Evolutionary conservation across 2,797 vertebrate species (phyloP).

Genomic region (Vultur gryphus): DNA sequence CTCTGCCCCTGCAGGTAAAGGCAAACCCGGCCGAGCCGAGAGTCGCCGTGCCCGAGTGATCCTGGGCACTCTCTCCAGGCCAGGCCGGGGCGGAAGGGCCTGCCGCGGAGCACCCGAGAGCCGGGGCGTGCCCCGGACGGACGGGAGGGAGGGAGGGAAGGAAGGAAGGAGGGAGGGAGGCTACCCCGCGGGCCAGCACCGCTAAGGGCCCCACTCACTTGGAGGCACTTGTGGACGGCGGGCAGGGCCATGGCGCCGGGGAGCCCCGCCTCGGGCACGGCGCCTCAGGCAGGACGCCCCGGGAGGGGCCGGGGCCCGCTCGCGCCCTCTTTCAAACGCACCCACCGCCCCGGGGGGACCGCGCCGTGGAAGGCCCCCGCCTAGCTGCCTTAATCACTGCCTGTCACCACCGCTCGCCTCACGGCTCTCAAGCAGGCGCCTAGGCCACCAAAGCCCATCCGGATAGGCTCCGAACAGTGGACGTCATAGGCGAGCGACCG

Average conservation of each 20-base stretch:
- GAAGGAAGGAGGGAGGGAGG: too few species aligned
- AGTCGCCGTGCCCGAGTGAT: rapidly evolving
- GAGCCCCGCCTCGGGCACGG: neutral
- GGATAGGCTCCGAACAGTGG: rapidly evolving
- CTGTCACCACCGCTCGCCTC: neutral
- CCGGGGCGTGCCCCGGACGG: too few species aligned
- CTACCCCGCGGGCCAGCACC: neutral
- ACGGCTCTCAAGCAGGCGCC: neutral
- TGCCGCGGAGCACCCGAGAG: neutral
- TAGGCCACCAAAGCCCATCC: rapidly evolving
- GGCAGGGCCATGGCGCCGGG: neutral
- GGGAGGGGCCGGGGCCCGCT: rapidly evolving
- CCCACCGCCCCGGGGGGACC: neutral
- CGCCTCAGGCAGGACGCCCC: neutral
- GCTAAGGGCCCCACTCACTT: neutral
- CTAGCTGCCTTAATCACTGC: rapidly evolving
- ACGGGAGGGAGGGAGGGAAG: too few species aligned
- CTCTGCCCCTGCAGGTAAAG: neutral
- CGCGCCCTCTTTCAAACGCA: neutral
- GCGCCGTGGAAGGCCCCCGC: neutral
- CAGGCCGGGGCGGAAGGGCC: neutral
- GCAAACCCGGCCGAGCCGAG: neutral
- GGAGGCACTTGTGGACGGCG: neutral
- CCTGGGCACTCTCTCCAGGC: neutral
- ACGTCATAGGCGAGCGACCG: neutral